These are phyloP conservation scores for Odobenus rosmarus DNA, from an alignment of 2,113 vertebrate genomes.

Conservation along the genomic window DNA sequence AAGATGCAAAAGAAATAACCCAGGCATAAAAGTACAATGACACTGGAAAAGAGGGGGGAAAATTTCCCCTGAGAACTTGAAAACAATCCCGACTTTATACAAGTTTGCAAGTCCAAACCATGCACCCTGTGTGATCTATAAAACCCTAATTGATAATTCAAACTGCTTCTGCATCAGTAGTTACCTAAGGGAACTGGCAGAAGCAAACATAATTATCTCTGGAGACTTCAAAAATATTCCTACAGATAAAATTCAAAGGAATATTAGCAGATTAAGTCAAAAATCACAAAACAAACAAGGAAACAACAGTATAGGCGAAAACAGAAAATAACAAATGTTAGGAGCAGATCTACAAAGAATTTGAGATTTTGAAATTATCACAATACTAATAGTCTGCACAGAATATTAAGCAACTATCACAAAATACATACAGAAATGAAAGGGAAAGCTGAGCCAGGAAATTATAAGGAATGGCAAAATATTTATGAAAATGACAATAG, in stretches of 20 bases:
- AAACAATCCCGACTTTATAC: neutral
- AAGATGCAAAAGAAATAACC: neutral
- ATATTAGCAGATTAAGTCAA: neutral
- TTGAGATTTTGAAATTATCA: neutral
- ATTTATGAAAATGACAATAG: neutral
- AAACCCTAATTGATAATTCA: neutral
- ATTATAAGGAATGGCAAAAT: neutral
- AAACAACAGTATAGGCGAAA: neutral
- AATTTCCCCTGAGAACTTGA: neutral
- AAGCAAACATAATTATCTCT: neutral
- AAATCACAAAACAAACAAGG: neutral
- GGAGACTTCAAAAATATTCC: neutral
- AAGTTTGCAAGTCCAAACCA: neutral
- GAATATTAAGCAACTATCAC: neutral
- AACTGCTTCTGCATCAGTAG: neutral
- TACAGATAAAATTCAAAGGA: neutral
- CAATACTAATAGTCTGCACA: neutral
- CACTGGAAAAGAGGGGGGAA: neutral
- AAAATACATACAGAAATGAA: neutral
- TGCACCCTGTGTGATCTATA: neutral
- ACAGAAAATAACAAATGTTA: neutral
- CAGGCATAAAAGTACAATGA: neutral
- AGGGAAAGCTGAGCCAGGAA: neutral
- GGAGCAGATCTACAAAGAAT: neutral
- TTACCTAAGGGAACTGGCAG: neutral